Conservation (phyloP, 2,888 invertebrate genomes). For the Drosophila pegasa region DNA sequence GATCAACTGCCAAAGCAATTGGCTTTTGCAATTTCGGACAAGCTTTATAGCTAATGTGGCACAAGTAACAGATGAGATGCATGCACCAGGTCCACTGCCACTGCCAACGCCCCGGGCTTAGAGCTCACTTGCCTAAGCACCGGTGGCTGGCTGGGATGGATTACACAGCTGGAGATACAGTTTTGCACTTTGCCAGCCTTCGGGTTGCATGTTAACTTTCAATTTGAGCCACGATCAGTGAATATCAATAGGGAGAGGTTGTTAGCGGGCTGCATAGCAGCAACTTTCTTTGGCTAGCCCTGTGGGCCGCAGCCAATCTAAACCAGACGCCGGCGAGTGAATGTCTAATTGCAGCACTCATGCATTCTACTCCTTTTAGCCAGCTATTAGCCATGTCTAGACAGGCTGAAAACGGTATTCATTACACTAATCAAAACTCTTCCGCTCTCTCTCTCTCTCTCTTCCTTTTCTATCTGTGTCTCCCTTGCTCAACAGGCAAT, state of each 20-base stretch:
- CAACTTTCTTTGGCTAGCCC: slow-evolving; percentile 53
- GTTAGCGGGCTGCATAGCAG: slow-evolving; percentile 3
- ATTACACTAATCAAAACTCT: slow-evolving; percentile 12
- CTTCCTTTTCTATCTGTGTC: background rate
- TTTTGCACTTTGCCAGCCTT: slow-evolving; percentile 12
- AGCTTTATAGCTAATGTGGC: slow-evolving; percentile 60
- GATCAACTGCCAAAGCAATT: slow-evolving; percentile 45
- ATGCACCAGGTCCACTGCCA: background rate
- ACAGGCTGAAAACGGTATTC: slow-evolving; percentile 37
- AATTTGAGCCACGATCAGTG: slow-evolving; percentile 60
- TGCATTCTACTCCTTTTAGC: slow-evolving; percentile 7
- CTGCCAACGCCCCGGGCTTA: slow-evolving; percentile 34
- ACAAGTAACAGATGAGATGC: slow-evolving; percentile 25
- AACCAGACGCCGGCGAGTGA: slow-evolving; percentile 55
- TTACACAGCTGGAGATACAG: slow-evolving; percentile 9
- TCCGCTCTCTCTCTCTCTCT: background rate
- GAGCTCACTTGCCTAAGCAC: slow-evolving; percentile 55
- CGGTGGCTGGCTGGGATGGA: slow-evolving; percentile 22
- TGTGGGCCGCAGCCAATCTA: slow-evolving; percentile 37
- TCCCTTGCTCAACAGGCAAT: slow-evolving; percentile 87
- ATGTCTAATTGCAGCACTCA: slow-evolving; percentile 62
- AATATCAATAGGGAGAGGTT: slow-evolving; percentile 11
- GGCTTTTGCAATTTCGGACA: slow-evolving; percentile 15
- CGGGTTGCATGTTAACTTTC: slow-evolving; percentile 74
- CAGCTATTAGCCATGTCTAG: slow-evolving; percentile 56